Percentiles rank a stretch among this genome's conserved stretches.
Evolutionary conservation across 2,888 invertebrate species (phyloP).

Genomic region (Gerosis bhagava): DNA sequence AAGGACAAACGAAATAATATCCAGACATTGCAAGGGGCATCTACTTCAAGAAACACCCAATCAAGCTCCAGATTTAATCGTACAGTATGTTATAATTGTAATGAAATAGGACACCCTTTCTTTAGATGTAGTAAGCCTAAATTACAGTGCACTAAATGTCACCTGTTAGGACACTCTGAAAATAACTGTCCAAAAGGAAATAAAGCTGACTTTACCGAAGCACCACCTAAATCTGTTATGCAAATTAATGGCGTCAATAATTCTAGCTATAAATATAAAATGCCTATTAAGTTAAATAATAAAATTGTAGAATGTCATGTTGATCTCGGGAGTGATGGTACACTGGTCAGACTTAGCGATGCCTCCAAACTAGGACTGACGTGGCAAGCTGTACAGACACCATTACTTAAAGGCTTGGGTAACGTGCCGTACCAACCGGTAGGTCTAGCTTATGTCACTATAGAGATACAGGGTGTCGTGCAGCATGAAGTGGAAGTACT

Average conservation of each 20-base stretch:
- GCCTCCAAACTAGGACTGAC: slow-evolving; percentile 20
- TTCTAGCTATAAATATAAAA: slow-evolving; percentile 22
- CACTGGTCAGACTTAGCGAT: slow-evolving; percentile 29
- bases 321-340: slow-evolving; percentile 39
- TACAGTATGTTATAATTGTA: not conserved
- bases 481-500: not conserved
- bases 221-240: not conserved
- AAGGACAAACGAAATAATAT: not conserved
- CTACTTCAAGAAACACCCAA: too few relatives aligned
- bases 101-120: not conserved
- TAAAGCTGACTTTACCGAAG: too few relatives aligned
- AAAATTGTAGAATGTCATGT: slow-evolving; percentile 27
- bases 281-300: slow-evolving; percentile 24
- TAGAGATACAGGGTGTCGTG: not conserved
- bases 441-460: not conserved
- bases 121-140: not conserved
- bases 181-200: not conserved
- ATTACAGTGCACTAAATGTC: not conserved
- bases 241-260: not conserved
- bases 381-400: not conserved
- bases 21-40: too few relatives aligned
- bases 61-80: too few relatives aligned
- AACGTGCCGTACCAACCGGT: not conserved
- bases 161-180: not conserved
- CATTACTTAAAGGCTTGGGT: not conserved